These are phyloP conservation scores for Acanthosepion esculentum DNA, from an alignment of 2,888 invertebrate species.

Conservation along the genomic window DNA sequence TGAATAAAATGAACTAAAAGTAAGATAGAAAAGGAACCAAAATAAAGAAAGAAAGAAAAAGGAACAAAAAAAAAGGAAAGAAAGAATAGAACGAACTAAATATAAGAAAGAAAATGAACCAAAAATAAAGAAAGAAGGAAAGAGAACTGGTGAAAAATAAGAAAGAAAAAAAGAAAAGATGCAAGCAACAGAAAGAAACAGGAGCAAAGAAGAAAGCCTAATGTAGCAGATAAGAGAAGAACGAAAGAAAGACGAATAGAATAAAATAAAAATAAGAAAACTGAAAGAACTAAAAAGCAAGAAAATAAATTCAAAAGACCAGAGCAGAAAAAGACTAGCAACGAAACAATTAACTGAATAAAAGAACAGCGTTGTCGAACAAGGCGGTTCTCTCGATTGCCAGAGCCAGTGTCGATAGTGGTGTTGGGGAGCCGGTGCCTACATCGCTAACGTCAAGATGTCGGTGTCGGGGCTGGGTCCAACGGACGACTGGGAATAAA, in stretches of 20 bases:
- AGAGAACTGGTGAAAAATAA: background rate
- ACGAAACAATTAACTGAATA: background rate
- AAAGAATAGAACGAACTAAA: too few species aligned
- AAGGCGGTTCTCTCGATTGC: background rate
- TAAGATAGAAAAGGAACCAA: background rate
- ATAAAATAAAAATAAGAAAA: background rate
- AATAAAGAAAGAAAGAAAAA: background rate
- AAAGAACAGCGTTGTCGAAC: background rate
- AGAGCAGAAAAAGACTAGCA: background rate
- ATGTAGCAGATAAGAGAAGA: background rate
- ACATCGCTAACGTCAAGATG: background rate
- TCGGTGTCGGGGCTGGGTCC: background rate
- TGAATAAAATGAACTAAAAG: background rate
- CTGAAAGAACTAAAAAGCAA: background rate
- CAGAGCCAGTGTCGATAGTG: background rate
- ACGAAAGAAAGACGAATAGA: background rate
- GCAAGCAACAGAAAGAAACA: background rate
- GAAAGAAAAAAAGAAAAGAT: background rate
- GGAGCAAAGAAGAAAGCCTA: background rate
- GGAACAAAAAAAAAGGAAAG: background rate
- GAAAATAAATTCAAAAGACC: background rate
- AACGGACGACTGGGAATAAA: conserved; percentile 9
- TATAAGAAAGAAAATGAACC: background rate
- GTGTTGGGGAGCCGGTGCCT: background rate
- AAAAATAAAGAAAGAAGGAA: background rate